Conservation (phyloP, 1,140 invertebrate species). For the Limonius californicus region DNA sequence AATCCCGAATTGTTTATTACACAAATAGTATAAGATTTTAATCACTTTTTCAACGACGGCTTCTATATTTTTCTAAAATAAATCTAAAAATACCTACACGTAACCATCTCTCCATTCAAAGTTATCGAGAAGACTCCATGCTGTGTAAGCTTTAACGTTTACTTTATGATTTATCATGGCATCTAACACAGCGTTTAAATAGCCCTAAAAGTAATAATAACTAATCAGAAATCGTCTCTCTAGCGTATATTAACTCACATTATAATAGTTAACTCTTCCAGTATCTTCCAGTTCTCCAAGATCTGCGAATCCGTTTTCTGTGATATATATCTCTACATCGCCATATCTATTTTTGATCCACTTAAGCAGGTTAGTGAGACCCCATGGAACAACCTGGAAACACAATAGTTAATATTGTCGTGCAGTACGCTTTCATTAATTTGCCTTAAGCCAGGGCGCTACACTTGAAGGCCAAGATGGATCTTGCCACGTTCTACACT, state of each 20-base stretch:
- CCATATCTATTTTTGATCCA: conserved; percentile 60
- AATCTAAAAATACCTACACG: conserved; percentile 40
- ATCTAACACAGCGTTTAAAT: conserved; percentile 46
- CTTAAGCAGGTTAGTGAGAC: conserved; percentile 55
- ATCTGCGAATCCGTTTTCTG: conserved; percentile 67
- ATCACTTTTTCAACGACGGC: no score
- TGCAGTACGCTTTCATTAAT: no score
- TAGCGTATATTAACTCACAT: conserved; percentile 2
- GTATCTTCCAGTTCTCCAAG: conserved; percentile 23
- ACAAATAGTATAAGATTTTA: conserved; percentile 26
- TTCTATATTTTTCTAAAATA: no score
- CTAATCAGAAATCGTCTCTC: background rate
- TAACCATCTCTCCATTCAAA: conserved; percentile 58
- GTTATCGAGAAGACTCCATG: conserved; percentile 63
- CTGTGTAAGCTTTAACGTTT: conserved; percentile 53
- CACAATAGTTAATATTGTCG: no score
- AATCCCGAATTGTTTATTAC: conserved; percentile 20
- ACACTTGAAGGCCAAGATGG: background rate
- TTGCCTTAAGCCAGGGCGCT: background rate
- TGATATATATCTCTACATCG: conserved; percentile 60
- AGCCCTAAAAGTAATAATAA: conserved; percentile 45
- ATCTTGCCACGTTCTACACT: background rate
- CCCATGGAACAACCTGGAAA: conserved; percentile 30
- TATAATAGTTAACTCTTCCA: conserved; percentile 24
- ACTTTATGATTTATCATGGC: conserved; percentile 41